phyloP scores from a whole-genome alignment of 2,113 vertebrate species.

The Sorex fumeus region DNA sequence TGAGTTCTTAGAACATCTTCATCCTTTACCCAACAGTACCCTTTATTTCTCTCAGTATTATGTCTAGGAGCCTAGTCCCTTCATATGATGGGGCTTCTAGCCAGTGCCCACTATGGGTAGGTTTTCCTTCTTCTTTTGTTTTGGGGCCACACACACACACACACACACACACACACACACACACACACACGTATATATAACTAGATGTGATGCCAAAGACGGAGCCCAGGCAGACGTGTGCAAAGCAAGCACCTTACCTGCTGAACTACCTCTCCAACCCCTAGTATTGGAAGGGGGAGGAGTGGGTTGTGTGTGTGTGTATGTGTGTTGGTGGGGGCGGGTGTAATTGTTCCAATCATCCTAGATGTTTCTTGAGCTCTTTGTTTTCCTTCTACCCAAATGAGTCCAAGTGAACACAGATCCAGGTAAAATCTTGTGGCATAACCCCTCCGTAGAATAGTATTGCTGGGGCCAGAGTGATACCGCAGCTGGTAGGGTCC shows the following conservation, averaged over 20 bases:
- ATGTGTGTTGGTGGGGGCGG: no score
- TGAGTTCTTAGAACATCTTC: constrained; percentile 28
- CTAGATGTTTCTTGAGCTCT: not conserved
- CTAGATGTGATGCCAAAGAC: no score
- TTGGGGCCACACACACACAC: no score
- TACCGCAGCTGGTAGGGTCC: no score
- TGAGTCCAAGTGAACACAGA: not conserved
- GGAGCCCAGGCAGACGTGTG: no score
- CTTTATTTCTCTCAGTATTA: not conserved
- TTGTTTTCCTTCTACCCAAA: constrained; percentile 22
- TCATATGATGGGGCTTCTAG: not conserved
- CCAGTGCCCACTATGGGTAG: not conserved
- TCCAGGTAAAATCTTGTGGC: not conserved
- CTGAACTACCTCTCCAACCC: no score
- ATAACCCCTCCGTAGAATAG: not conserved
- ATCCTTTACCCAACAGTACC: not conserved
- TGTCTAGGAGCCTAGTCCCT: not conserved
- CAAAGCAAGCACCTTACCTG: no score
- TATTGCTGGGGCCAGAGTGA: no score
- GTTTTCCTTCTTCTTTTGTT: not conserved
- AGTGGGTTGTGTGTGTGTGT: no score
- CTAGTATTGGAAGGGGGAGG: no score
- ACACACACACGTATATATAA: no score
- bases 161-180: no score
- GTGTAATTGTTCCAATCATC: not conserved